Evolutionary conservation across 92 coral and sea anemone species (phyloP), one percentile per base, ranked within the genome.

Genomic region (Epizoanthus ramosus): DNA sequence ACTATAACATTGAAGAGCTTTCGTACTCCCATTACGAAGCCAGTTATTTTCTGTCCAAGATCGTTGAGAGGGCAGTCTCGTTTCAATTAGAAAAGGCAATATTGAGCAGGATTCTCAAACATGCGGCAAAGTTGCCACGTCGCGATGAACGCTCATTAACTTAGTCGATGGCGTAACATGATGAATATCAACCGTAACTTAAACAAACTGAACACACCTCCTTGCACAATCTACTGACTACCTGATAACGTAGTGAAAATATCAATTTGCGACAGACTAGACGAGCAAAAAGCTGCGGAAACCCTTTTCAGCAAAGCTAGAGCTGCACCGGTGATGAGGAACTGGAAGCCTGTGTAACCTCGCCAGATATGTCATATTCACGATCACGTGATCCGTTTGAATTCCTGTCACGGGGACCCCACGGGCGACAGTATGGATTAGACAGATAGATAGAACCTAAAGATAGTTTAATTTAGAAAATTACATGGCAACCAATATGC

Each of bases 1-100:
- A 91, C 95, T 53, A 97, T 92, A 6, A 92, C 83, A 86, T 97
- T 94, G 87, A 97, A 91, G 79, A 95, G 84, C 64, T 87, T 85
- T 68, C 61, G 89, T 22, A 88, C 79, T 75, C 91, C 88, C 98
- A 93, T 93, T 86, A 63, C 80, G 85, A 86, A 79, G 19, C 1
- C 10, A 56, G 57, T 45, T n/a, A 45, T 43, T 41, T 59, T 57
- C 76, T 68, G 50, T n/a, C n/a, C n/a, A 43, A 66, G 85, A 33
- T 79, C 5, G 24, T 59, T 33, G 18, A 12, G 57, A 21, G 12
- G 21, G 47, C 22, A 61, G 56, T 77, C 71, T 4, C 8, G 53
- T 47, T 47, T 60, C 58, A 61, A 39, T 41, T 60, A 21, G 19
- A 71, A 60, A 6, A 10, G 24, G 45, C 63, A 50, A 77, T 43